phyloP scores from a whole-genome alignment of 1,140 invertebrate genomes.

The Panagrolaimus sp. region DNA sequence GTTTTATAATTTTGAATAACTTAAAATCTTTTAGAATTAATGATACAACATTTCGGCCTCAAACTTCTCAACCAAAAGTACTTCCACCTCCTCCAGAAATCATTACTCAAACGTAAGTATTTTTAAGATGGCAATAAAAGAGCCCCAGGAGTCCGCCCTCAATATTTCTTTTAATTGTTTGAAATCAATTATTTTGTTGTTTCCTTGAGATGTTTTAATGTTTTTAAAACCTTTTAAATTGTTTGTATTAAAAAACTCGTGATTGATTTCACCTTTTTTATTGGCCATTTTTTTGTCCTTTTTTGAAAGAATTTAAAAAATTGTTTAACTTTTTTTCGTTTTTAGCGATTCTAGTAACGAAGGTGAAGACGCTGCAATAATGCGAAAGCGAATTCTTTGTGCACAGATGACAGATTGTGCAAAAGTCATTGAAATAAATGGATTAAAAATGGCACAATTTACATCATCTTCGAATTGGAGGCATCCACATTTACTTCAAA shows the following conservation, averaged over 20 bases:
- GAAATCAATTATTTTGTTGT: neutral
- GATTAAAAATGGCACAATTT: conserved; percentile 31
- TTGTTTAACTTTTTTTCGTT: no score
- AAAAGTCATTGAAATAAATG: conserved; percentile 36
- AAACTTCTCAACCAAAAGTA: neutral
- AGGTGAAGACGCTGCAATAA: neutral
- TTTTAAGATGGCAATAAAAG: neutral
- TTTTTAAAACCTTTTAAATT: neutral
- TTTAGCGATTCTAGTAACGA: neutral
- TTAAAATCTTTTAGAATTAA: neutral
- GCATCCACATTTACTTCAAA: conserved; percentile 27
- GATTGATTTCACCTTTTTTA: neutral
- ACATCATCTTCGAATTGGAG: conserved; percentile 23
- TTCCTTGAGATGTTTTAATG: no score
- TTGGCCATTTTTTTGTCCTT: neutral
- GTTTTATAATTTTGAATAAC: neutral
- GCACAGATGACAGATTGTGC: conserved; percentile 36
- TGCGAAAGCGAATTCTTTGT: conserved; percentile 33
- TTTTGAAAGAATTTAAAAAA: neutral
- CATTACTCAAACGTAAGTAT: neutral
- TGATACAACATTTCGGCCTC: neutral
- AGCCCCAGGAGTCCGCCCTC: neutral
- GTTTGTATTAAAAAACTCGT: neutral
- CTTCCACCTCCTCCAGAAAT: neutral
- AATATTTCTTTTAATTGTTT: neutral